Evolutionary conservation across 2,888 invertebrate genomes (phyloP), one percentile per base, ranked within the genome.

Genomic region (Villa cingulata): DNA sequence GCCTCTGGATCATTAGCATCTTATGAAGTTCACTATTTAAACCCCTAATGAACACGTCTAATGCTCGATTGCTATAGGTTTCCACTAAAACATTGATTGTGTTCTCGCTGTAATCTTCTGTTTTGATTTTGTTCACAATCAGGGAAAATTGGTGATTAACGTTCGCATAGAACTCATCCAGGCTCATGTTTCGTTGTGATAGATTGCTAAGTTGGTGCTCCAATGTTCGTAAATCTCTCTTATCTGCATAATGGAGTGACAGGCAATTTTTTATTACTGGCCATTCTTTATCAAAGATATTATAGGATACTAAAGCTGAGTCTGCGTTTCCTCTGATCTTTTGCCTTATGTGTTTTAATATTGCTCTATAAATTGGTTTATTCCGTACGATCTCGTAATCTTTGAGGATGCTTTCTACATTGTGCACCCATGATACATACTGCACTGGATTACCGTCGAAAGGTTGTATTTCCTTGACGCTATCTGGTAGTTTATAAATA

Each of bases 1-100:
- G 41, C 41, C 47, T 51, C 23, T 52, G 52, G n/a, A 50, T 50
- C 12, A 42, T 29, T 9, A 50, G 15, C 27, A 51, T 48, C 18
- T 42, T 48, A 4, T 48, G 45, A 3, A 48, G 37, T 18, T 50
- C 46, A 7, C 46, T 48, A n/a, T 48, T 52, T 15, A 51, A 29
- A 16, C 40, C 41, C n/a, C 49, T 20, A 2, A 51, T 41, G 19
- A 51, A 51, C 5, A 49, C 47, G 16, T 51, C 49, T 3, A 50
- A 19, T 2, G 46, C 48, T 39, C 45, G 45, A 39, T 48, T 48
- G 18, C 46, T 38, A 17, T 48, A 19, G 4, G 39, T 39, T 6
- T 39, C 19, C 6, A 39, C 14, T 2, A 32, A 15, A 2, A 42
- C 32, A 3, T 34, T 42, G 2, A 34, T 34, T 19, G 38, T 47